These are phyloP conservation scores for Mobula birostris DNA, from an alignment of 2,113 vertebrate species.

Conservation along the genomic window DNA sequence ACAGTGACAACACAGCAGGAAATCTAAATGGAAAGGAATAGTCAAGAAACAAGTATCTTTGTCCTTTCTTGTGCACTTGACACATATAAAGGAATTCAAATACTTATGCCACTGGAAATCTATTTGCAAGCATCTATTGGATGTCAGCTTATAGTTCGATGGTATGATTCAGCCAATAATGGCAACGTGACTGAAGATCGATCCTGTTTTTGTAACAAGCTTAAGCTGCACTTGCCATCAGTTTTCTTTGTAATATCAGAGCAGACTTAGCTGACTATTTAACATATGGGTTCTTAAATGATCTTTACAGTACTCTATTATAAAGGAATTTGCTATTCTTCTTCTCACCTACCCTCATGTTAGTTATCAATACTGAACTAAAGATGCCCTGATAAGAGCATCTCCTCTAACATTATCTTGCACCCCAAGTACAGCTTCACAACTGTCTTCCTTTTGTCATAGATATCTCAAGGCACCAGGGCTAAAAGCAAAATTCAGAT, in stretches of 20 bases:
- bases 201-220: too few relatives aligned
- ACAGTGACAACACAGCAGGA: neutral
- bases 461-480: neutral
- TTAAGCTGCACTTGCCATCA: neutral
- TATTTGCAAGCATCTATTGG: neutral
- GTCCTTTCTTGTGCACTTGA: neutral
- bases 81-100: neutral
- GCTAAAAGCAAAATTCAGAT: neutral
- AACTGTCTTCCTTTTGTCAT: neutral
- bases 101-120: neutral
- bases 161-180: neutral
- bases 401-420: too few relatives aligned
- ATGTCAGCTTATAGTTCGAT: neutral
- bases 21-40: neutral
- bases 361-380: too few relatives aligned
- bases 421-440: neutral
- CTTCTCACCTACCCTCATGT: too few relatives aligned
- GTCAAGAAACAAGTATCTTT: neutral
- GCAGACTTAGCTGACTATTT: neutral
- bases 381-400: too few relatives aligned
- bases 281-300: too few relatives aligned
- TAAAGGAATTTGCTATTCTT: too few relatives aligned
- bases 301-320: too few relatives aligned
- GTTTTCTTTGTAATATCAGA: neutral
- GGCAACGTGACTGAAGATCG: neutral